Conservation (phyloP, 2,797 vertebrate species). For the Rhynchonycteris naso region DNA sequence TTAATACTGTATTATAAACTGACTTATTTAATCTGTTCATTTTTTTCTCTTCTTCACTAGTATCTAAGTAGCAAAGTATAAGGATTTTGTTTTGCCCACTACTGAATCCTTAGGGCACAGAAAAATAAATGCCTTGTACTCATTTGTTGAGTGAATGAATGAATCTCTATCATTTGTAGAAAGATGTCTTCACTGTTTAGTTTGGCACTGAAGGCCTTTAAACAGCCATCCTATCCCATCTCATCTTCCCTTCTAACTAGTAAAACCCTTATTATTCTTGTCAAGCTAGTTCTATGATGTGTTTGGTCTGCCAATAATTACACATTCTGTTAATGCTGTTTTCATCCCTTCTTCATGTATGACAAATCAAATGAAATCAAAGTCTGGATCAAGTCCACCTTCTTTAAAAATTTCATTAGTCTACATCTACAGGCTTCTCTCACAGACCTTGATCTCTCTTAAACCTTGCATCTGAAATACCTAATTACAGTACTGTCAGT, state of each 20-base stretch:
- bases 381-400: not conserved
- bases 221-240: not conserved
- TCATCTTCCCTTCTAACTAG: not conserved
- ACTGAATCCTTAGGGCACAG: not conserved
- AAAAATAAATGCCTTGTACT: not conserved
- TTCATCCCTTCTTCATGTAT: not conserved
- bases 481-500: not conserved
- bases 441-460: not conserved
- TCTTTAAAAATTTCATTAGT: conserved; percentile 8
- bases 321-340: not conserved
- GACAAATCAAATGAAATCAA: not conserved
- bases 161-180: not conserved
- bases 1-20: not conserved
- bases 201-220: not conserved
- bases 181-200: not conserved
- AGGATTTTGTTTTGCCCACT: not conserved
- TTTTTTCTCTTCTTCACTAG: not conserved
- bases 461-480: not conserved
- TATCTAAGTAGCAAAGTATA: not conserved
- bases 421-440: not conserved
- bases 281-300: not conserved
- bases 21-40: not conserved
- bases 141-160: not conserved
- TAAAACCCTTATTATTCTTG: conserved; percentile 9
- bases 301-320: not conserved